Evolutionary conservation across 2,797 vertebrate genomes (phyloP).

Genomic region (Sebastes wilsoni): DNA sequence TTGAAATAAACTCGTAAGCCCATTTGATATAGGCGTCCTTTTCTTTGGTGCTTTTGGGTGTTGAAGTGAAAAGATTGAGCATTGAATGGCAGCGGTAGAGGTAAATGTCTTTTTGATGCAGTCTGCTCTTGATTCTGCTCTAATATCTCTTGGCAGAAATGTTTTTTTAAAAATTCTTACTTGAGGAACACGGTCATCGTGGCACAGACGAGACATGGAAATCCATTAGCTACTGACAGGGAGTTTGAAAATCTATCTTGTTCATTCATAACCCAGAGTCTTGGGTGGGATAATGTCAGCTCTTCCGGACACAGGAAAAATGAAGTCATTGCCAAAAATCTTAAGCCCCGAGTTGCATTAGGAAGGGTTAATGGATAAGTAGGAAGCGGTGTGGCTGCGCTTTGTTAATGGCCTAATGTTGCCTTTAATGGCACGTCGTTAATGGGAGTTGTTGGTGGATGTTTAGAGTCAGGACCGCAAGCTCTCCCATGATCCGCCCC

Average conservation of each 20-base stretch:
- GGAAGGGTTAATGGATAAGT: conserved; percentile 73
- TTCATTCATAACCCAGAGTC: conserved; percentile 38
- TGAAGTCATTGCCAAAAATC: conserved; percentile 63
- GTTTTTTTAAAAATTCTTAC: conserved; percentile 1
- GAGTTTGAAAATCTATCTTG: conserved; percentile 4
- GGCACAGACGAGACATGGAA: conserved; percentile 1
- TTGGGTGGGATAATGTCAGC: conserved; percentile 47
- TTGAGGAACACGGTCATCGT: conserved; percentile 4
- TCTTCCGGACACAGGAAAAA: conserved; percentile 52
- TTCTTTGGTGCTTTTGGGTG: not conserved
- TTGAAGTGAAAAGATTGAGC: conserved; percentile 1
- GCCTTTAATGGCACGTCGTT: conserved; percentile 77
- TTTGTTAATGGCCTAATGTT: conserved; percentile 80
- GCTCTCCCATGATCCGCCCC: conserved; percentile 53
- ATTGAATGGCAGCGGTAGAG: not conserved
- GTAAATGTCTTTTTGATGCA: not conserved
- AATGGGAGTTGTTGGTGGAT: conserved; percentile 65
- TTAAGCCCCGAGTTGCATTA: conserved; percentile 62
- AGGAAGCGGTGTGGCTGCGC: conserved; percentile 57
- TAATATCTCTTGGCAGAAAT: conserved; percentile 12
- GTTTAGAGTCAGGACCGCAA: conserved; percentile 53
- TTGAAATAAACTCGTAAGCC: conserved; percentile 15
- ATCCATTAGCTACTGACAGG: conserved; percentile 25
- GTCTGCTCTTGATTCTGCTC: not conserved
- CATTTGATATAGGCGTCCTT: not conserved